These are phyloP conservation scores for Tenebrio molitor DNA, from an alignment of 1,140 invertebrate genomes.

Conservation along the genomic window DNA sequence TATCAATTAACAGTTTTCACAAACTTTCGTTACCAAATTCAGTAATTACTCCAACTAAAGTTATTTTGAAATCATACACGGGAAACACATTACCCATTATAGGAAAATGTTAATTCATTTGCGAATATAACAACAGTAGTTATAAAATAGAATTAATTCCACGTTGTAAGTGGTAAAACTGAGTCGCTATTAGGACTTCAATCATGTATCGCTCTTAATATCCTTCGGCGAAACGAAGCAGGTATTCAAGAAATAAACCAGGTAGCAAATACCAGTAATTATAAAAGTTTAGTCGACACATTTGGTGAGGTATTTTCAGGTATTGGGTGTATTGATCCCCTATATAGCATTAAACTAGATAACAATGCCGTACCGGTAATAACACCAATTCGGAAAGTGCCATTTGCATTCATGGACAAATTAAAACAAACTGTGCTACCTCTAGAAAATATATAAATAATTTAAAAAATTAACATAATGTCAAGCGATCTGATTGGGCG, in stretches of 20 bases:
- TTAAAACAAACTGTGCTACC: constrained; percentile 38
- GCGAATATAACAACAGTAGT: not conserved
- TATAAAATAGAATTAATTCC: constrained; percentile 5
- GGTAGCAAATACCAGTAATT: not conserved
- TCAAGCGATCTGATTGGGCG: too few species aligned
- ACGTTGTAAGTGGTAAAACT: constrained; percentile 1
- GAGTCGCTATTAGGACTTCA: constrained; percentile 21
- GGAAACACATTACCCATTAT: not conserved
- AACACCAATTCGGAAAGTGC: constrained; percentile 36
- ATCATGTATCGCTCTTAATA: constrained; percentile 28
- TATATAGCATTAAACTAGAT: constrained; percentile 15
- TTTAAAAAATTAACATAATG: too few species aligned
- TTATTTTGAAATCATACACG: constrained; percentile 21
- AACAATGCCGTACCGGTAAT: constrained; percentile 17
- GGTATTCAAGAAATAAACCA: not conserved
- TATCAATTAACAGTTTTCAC: constrained; percentile 45
- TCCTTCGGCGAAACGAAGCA: constrained; percentile 29
- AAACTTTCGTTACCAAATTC: constrained; percentile 28
- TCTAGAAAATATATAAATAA: too few species aligned
- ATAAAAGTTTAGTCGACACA: not conserved
- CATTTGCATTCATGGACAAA: constrained; percentile 18
- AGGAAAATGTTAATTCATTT: constrained; percentile 8
- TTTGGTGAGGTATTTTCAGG: constrained; percentile 11
- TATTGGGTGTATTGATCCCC: not conserved
- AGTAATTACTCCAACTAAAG: not conserved